Percentiles rank a stretch among this genome's conserved stretches.
Evolutionary conservation across 2,888 invertebrate genomes (phyloP).

Genomic region (Eilema depressum): DNA sequence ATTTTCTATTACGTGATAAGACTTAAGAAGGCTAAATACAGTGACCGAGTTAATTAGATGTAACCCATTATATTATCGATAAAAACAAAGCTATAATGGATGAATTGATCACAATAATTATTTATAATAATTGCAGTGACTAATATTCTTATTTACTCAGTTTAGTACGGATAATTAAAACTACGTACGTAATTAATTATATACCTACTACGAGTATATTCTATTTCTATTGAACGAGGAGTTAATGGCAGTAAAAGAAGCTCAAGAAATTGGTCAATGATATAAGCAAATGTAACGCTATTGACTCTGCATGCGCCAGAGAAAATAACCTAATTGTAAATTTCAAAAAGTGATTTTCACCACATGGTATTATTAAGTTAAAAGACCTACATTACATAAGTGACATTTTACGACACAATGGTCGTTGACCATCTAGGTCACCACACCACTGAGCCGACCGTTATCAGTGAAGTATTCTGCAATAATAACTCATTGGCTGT

Average conservation of each 20-base stretch:
- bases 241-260: not conserved
- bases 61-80: not conserved
- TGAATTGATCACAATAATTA: not conserved
- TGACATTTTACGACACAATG: not conserved
- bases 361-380: not conserved
- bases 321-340: not conserved
- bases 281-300: no score
- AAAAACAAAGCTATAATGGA: slow-evolving; percentile 2
- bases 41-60: not conserved
- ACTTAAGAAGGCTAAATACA: not conserved
- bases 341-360: not conserved
- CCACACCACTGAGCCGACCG: not conserved
- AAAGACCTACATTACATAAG: not conserved
- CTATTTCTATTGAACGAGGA: not conserved
- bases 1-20: not conserved
- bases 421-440: not conserved
- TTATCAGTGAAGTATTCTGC: slow-evolving; percentile 1
- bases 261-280: not conserved
- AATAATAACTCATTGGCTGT: not conserved
- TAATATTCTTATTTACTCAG: not conserved
- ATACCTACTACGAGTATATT: no score
- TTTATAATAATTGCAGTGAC: not conserved
- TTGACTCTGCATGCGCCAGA: no score
- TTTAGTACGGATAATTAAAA: not conserved
- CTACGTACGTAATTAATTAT: no score